Evolutionary conservation across 1,140 invertebrate species (phyloP), one percentile per base, ranked within the genome.

Genomic region (Macrosteles quadrilineatus): DNA sequence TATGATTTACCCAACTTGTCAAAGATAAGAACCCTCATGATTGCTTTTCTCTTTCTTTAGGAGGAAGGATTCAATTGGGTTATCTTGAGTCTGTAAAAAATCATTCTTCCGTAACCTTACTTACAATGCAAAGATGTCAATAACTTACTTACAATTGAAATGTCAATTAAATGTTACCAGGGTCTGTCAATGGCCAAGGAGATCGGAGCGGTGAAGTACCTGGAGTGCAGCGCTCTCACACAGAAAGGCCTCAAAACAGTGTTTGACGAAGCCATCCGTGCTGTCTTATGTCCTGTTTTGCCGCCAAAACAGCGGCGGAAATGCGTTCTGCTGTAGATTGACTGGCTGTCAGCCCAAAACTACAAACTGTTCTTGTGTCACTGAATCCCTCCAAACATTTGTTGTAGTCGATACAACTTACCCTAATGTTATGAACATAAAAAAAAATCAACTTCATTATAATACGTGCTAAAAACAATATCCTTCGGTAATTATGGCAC

Each of bases 191-290:
- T 99, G 96, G 94, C 96, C 21, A 99, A 99, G 85, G 97, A 99
- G 85, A 98, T 99, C 72, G 94, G 92, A 73, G 94, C 96, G 29
- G 95, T 97, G 1, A 97, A 97, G 82, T 98, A 98, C 85, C 86
- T 98, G 74, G 96, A 98, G 83, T 98, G 96, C 81, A 96, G 94
- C 53, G 96, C 96, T 73, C 86, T 99, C 57, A 99, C 97, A 76
- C 95, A 99, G 88, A 99, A 99, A 87, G 98, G 98, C 31, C 85
- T 99, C 73, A 99, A 99, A 87, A 98, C 97, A 73, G 98, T 99
- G 63, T 99, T 99, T 81, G 98, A 99, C 82, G 98, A 99, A 87
- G 98, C 98, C 47, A 99, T 99, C 80, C 88, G 98, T 73, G 98
- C 98, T 45, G 98, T 99, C 70, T 87, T 99, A 50, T 96, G 94